Base-by-base conservation (phyloP, 1,140 invertebrate genomes). In the Rhizoglyphus robini region DNA sequence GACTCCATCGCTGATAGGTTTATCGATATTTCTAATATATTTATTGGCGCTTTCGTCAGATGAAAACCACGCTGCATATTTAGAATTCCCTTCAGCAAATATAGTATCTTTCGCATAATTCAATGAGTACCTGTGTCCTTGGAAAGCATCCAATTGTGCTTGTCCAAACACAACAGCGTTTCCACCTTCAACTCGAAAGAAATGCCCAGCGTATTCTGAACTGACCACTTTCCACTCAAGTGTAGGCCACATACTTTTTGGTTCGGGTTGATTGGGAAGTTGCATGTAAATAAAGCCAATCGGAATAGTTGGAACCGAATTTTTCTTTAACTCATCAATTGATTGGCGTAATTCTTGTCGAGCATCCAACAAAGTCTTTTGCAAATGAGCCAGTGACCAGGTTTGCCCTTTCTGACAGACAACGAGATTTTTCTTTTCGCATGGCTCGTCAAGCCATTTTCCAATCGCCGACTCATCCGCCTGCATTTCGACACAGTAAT, bases 131-230 rank as follows among this genome's bases (percentile, higher is more conserved):
- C 23, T 23, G 41, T 15, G 15, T 15, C 15, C 23, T 58, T 32
- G 54, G 18, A 32, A 18, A 1, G 54, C 18, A 4, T 58, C 54
- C 18, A n/a, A 18, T 32, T 58, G 54, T 3, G 54, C 1, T n/a
- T 4, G 4, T 27, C 54, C 54, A 34, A 62, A 62, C 13, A 32
- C 27, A 13, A n/a, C 18, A 15, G 59, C 34, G 18, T 27, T 32
- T 23, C 59, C 59, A 49, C 59, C 59, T 62, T 62, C 59, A 38
- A 27, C 59, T 3, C 59, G 59, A 62, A 62, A 62, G 31, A 62
- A 62, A 8, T 62, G 59, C 2, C 59, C 59, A 34, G 20, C 31
- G 8, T 62, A 62, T n/a, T 62, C 20, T 3, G 15, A 2, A 27
- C 15, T 62, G 13, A 62, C 59, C 18, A 47, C 15, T 38, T 34